These are phyloP conservation scores for Drosophila ogumai DNA, from an alignment of 1,140 invertebrate genomes.

Conservation along the genomic window DNA sequence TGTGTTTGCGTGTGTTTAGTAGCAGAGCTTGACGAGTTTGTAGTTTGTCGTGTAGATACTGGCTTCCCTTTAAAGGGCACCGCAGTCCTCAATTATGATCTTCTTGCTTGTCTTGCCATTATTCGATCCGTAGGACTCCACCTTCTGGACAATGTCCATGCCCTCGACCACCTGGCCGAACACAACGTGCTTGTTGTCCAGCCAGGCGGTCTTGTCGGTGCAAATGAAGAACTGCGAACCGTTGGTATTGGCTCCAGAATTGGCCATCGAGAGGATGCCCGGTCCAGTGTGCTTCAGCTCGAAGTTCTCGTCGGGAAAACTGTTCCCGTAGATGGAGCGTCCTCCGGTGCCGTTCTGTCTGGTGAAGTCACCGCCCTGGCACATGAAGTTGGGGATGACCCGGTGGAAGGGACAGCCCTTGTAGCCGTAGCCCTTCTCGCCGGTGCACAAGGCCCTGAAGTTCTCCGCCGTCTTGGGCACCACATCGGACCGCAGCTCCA, in stretches of 20 bases:
- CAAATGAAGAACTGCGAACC: slow-evolving; percentile 98
- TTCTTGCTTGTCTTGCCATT: slow-evolving; percentile 94
- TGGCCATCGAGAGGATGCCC: slow-evolving; percentile 96
- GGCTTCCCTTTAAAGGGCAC: slow-evolving; percentile 76
- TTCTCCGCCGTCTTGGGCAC: slow-evolving; percentile 97
- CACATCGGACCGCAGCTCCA: slow-evolving; percentile 93
- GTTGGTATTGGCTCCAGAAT: slow-evolving; percentile 97
- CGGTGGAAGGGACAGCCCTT: slow-evolving; percentile 96
- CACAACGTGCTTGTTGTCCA: slow-evolving; percentile 98
- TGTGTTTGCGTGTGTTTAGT: not conserved
- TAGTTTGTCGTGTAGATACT: not conserved
- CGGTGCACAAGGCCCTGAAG: slow-evolving; percentile 95
- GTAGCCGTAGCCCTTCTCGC: slow-evolving; percentile 96
- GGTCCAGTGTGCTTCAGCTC: slow-evolving; percentile 95
- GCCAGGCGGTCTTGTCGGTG: slow-evolving; percentile 96
- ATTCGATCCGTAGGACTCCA: slow-evolving; percentile 92
- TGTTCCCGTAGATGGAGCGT: slow-evolving; percentile 96
- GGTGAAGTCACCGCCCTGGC: slow-evolving; percentile 97
- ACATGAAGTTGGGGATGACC: slow-evolving; percentile 99
- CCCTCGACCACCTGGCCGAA: slow-evolving; percentile 97
- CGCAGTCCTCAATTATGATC: slow-evolving; percentile 92
- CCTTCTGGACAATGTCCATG: slow-evolving; percentile 96
- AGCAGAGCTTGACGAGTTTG: not conserved
- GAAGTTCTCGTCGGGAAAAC: slow-evolving; percentile 98
- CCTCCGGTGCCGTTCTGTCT: slow-evolving; percentile 97